A percentile compares a stretch with the other conserved stretches of the same genome.
These are phyloP conservation scores for Diploptera punctata DNA, from an alignment of 2,888 invertebrate species.

Conservation along the genomic window DNA sequence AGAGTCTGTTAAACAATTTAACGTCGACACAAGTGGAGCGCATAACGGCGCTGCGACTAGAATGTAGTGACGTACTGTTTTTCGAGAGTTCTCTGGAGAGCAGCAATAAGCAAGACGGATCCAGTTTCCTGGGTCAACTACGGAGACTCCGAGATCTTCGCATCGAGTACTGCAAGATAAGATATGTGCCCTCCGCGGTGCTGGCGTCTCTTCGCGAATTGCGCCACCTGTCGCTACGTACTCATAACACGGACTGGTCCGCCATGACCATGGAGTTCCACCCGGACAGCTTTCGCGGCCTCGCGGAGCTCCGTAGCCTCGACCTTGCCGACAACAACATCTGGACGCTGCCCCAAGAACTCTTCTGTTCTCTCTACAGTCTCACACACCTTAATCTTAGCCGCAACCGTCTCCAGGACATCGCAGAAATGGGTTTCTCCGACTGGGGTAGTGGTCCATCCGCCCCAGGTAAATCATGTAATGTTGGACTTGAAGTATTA, in stretches of 20 bases:
- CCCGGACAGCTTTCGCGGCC: slow-evolving; percentile 62
- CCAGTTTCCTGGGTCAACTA: slow-evolving; percentile 63
- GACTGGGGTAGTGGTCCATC: slow-evolving; percentile 66
- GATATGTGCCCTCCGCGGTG: slow-evolving; percentile 73
- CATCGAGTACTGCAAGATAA: slow-evolving; percentile 79
- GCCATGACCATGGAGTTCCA: slow-evolving; percentile 78
- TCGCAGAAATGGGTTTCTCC: slow-evolving; percentile 75
- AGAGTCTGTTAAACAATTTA: slow-evolving; percentile 71
- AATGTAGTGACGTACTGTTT: slow-evolving; percentile 77
- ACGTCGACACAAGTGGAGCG: slow-evolving; percentile 72
- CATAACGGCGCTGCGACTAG: slow-evolving; percentile 70
- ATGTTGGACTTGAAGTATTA: slow-evolving; percentile 70
- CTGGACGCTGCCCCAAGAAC: slow-evolving; percentile 50
- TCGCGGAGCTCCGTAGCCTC: slow-evolving; percentile 49
- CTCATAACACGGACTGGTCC: slow-evolving; percentile 82
- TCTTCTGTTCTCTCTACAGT: slow-evolving; percentile 72
- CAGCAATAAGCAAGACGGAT: slow-evolving; percentile 22
- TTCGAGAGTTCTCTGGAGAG: slow-evolving; percentile 71
- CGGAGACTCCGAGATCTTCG: slow-evolving; percentile 70
- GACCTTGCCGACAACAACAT: slow-evolving; percentile 52
- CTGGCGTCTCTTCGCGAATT: slow-evolving; percentile 72
- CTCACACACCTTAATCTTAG: slow-evolving; percentile 75
- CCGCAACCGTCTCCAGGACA: slow-evolving; percentile 78
- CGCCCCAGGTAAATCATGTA: slow-evolving; percentile 69
- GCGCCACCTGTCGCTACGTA: slow-evolving; percentile 69